Evolutionary conservation across 2,797 vertebrate species (phyloP), one percentile per base, ranked within the genome.

Genomic region (Chiroxiphia lanceolata): DNA sequence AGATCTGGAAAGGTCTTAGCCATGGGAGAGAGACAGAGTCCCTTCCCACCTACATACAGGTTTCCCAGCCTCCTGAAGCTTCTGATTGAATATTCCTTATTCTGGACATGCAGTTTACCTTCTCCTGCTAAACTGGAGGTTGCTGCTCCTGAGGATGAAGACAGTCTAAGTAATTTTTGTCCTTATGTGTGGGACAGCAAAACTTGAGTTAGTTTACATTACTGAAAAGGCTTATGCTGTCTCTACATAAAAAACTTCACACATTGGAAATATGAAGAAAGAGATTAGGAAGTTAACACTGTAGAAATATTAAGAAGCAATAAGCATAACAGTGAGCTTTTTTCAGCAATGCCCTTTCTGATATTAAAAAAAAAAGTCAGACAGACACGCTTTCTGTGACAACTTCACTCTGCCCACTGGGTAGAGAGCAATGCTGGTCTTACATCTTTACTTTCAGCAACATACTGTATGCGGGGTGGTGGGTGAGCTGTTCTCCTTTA

Each of bases 31-130:
- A 42, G 25, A 7, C 1, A 80, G 19, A 19, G 27, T 27, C 11
- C 63, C 36, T 56, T 61, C 40, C 47, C 11, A 36, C 26, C 25
- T 48, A 47, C 57, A 70, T 23, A 27, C 42, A 40, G 20, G 22
- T 67, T 93, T 67, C 36, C 22, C 10, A 7, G 26, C 40, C 56
- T 87, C 51, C 83, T 69, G 72, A 77, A 77, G 31, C 64, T 70
- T 92, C 51, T 40, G n/a, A 9, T 3, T 31, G 54, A 88, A 47
- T 34, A 60, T 48, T 76, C 59, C 20, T 60, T 3, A 1, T 45
- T 67, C 40, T 36, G 19, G 17, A 42, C 57, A 27, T 0, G 0
- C 18, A 29, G 40, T 23, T 42, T 27, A 5, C n/a, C n/a, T 71
- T 71, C 36, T 89, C 36, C 63, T 57, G 59, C 29, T 61, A 26